A percentile compares a stretch with the other conserved stretches of the same genome.
phyloP scores from a whole-genome alignment of 2,113 vertebrate genomes.

The Nipponia nippon region DNA sequence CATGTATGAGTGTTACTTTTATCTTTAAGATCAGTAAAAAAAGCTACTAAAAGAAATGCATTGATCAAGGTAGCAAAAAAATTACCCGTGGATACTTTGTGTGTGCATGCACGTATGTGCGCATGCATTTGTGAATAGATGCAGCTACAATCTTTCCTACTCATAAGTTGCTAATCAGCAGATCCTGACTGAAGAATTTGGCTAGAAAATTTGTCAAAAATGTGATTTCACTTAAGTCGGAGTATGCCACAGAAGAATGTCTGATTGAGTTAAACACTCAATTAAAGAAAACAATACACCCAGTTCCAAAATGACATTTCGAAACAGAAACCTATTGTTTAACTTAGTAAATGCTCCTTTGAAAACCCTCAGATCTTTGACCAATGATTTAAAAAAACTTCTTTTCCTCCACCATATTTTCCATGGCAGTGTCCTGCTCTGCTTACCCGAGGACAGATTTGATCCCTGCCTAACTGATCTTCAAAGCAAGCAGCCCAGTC shows the following conservation, averaged over 20 bases:
- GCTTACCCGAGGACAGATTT: not conserved
- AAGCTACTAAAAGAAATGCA: not conserved
- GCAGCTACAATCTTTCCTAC: not conserved
- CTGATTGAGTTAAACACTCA: not conserved
- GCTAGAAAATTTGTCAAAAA: not conserved
- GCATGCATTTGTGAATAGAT: not conserved
- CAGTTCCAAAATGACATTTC: constrained; percentile 13
- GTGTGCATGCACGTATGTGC: not conserved
- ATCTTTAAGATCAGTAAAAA: not conserved
- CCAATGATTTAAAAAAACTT: not conserved
- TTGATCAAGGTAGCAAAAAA: not conserved
- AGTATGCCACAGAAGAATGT: not conserved
- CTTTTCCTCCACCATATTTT: not conserved
- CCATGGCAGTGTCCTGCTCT: not conserved
- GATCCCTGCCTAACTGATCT: not conserved
- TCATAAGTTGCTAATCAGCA: not conserved
- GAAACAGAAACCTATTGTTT: constrained; percentile 12
- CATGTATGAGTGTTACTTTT: not conserved
- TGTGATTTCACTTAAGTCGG: not conserved
- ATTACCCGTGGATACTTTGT: not conserved
- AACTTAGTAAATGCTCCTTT: not conserved
- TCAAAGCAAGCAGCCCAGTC: not conserved
- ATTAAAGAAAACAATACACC: not conserved
- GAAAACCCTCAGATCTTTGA: not conserved
- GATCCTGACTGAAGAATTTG: not conserved